Base-by-base conservation (phyloP, 2,797 vertebrate genomes). In the Adelosebastes latens region DNA sequence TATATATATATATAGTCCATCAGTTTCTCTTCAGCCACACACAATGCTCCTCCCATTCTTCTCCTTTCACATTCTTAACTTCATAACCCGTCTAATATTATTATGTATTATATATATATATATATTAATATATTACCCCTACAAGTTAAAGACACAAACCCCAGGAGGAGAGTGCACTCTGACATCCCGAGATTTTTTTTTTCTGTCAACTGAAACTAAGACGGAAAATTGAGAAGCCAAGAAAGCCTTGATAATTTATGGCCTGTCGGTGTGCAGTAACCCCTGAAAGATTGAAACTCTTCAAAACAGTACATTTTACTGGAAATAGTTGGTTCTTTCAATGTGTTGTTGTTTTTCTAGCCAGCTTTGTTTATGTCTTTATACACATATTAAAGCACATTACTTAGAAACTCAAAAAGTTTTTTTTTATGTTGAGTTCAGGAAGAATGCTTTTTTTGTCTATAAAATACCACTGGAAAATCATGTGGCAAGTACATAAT, bases 241-340 rank as follows among this genome's bases (percentile, higher is more conserved):
- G 75, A 65, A 65, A 62, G 72, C 1, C 69, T 83, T 56, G 34
- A 79, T 82, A 77, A 80, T 85, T 74, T 32, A 72, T 80, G 46
- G 16, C 8, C 77, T 75, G 60, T 72, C 72, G 25, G 49, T 76
- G 72, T 69, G 80, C 62, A 79, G 55, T 53, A 74, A 75, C 65
- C 80, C 49, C 61, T 64, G 61, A 69, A 81, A 82, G 56, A 83
- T 16, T 77, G 32, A 64, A 85, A 83, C 52, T 73, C 59, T 34
- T 72, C 62, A 52, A 62, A 77, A 72, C 59, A 39, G 39, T 36
- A 66, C 42, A 61, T 36, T 66, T 24, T 14, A 18, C 24, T 55
- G 24, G 31, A 73, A 72, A 53, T n/a, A 22, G 14, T 67, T 25
- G 34, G 34, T 52, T 68, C 20, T 61, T 60, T 20, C 18, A 14